Conservation (phyloP, 1,140 invertebrate genomes). For the Ceratina japonica region DNA sequence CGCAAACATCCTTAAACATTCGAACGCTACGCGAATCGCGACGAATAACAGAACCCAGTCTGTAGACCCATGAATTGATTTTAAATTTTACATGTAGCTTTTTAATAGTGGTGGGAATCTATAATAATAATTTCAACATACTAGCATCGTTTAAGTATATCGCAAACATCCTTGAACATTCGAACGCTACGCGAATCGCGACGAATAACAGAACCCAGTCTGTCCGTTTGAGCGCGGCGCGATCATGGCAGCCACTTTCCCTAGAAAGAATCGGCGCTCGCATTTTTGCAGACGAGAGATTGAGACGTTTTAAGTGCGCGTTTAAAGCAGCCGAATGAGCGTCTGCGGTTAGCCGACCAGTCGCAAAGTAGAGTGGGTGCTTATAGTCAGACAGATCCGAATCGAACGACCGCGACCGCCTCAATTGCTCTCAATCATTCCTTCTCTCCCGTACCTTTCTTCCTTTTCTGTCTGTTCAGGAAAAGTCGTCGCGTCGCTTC, state of each 20-base stretch:
- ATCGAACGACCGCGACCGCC: conserved; percentile 41
- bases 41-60: no score
- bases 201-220: no score
- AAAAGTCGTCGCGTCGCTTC: conserved; percentile 19
- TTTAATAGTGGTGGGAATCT: no score
- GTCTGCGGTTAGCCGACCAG: conserved; percentile 49
- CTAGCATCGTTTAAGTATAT: no score
- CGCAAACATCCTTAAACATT: no score
- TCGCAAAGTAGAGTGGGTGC: conserved; percentile 14
- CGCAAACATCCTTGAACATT: no score
- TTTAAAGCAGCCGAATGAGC: neutral
- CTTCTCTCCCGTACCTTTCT: neutral
- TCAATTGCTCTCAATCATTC: conserved; percentile 32
- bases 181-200: no score
- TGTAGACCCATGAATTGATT: no score
- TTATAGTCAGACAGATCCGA: conserved; percentile 47
- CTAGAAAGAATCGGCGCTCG: neutral
- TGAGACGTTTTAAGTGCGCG: conserved; percentile 18
- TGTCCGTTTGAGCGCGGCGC: no score
- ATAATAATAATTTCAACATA: no score
- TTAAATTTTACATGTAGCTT: no score
- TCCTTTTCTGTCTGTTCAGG: conserved; percentile 7
- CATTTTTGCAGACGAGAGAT: conserved; percentile 36
- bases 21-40: no score
- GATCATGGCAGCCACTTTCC: neutral